Conservation (phyloP, 1,140 invertebrate genomes). For the Mizuhopecten yessoensis region DNA sequence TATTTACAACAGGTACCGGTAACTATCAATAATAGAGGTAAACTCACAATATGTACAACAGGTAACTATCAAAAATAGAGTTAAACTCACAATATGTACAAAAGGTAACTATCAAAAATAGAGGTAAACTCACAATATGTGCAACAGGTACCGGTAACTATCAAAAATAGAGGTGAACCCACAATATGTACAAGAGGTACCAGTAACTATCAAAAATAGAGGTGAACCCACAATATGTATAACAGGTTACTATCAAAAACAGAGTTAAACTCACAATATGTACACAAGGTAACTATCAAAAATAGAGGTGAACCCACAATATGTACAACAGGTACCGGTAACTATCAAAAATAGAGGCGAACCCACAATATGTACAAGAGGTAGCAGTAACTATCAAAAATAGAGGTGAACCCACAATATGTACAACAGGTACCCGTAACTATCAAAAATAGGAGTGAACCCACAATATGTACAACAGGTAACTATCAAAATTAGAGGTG, state of each 20-base stretch:
- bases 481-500: conserved; percentile 89
- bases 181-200: not conserved
- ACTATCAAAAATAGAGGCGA: conserved; percentile 91
- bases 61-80: conserved; percentile 88
- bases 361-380: conserved; percentile 93
- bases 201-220: conserved; percentile 89
- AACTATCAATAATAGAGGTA: not conserved
- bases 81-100: conserved; percentile 94
- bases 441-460: too few species aligned
- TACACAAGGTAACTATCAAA: conserved; percentile 86
- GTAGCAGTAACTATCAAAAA: conserved; percentile 86
- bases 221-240: conserved; percentile 93
- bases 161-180: too few species aligned
- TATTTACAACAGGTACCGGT: conserved; percentile 91
- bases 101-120: conserved; percentile 88
- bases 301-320: too few species aligned
- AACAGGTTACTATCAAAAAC: conserved; percentile 89
- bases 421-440: conserved; percentile 89
- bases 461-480: not conserved
- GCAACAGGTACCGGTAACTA: conserved; percentile 87
- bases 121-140: conserved; percentile 94
- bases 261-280: conserved; percentile 93
- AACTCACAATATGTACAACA: not conserved
- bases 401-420: conserved; percentile 94
- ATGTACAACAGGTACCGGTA: not conserved